Evolutionary conservation across 2,113 vertebrate species (phyloP).

Genomic region (Myotis brandtii): DNA sequence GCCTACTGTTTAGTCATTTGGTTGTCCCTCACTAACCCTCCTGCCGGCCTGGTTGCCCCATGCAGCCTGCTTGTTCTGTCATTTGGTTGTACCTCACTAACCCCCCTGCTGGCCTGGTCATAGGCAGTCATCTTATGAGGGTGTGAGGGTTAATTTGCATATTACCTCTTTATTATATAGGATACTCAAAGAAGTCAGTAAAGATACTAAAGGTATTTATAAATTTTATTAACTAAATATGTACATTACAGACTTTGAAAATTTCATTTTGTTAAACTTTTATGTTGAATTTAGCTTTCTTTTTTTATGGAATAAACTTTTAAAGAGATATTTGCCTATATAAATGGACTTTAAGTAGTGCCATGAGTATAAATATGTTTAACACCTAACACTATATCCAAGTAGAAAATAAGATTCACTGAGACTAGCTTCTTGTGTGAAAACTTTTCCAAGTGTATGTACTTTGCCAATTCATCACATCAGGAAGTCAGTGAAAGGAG

Average conservation of each 20-base stretch:
- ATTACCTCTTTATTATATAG: too few species aligned
- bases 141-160: too few species aligned
- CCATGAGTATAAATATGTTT: neutral
- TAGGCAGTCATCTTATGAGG: too few species aligned
- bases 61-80: too few species aligned
- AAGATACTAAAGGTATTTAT: neutral
- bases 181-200: neutral
- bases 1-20: too few species aligned
- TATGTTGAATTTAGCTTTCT: conserved; percentile 18
- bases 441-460: neutral
- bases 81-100: too few species aligned
- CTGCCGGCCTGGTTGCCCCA: too few species aligned
- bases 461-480: conserved; percentile 25
- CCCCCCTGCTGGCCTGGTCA: too few species aligned
- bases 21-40: too few species aligned
- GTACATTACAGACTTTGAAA: neutral
- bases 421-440: conserved; percentile 5
- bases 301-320: conserved; percentile 44
- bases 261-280: conserved; percentile 14
- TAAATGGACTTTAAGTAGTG: conserved; percentile 39
- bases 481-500: neutral
- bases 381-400: neutral
- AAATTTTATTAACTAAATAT: conserved; percentile 13
- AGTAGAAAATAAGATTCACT: conserved; percentile 10
- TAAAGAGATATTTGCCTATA: neutral